Conservation (phyloP, 2,113 vertebrate genomes). For the Cromileptes altivelis region DNA sequence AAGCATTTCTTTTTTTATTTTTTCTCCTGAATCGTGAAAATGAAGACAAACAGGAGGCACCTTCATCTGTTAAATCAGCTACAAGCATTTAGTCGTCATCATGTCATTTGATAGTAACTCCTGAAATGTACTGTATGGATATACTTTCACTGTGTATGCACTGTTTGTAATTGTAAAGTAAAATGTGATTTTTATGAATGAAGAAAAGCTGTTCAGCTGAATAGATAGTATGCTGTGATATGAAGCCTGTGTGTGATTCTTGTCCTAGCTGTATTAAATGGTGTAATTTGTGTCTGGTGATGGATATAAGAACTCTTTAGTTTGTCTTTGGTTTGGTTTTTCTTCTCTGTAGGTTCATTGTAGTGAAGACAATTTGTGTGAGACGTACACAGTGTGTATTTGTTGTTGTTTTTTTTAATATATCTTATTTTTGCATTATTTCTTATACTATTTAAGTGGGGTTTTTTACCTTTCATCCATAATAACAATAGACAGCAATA, state of each 20-base stretch:
- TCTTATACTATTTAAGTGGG: slow-evolving; percentile 28
- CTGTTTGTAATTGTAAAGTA: not conserved
- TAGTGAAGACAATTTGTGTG: slow-evolving; percentile 3
- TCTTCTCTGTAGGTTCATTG: not conserved
- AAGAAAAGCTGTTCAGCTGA: not conserved
- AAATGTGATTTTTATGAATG: not conserved
- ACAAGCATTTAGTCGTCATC: not conserved
- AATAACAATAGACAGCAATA: no score
- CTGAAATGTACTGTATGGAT: slow-evolving; percentile 16
- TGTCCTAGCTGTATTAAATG: not conserved
- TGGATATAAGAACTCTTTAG: not conserved
- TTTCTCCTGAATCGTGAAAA: slow-evolving; percentile 52
- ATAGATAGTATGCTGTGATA: slow-evolving; percentile 19
- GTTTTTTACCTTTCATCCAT: not conserved
- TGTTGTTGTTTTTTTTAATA: not conserved
- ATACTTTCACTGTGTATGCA: slow-evolving; percentile 12
- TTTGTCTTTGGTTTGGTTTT: no score
- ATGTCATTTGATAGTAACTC: slow-evolving; percentile 1
- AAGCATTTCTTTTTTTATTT: slow-evolving; percentile 60
- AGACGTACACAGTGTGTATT: not conserved
- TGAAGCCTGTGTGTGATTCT: slow-evolving; percentile 14
- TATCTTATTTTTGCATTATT: slow-evolving; percentile 32
- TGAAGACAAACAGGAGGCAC: slow-evolving; percentile 49
- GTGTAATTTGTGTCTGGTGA: slow-evolving; percentile 24
- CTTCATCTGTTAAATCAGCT: slow-evolving; percentile 22